Percentiles rank a stretch among this genome's conserved stretches.
Evolutionary conservation across 2,797 vertebrate genomes (phyloP).

Genomic region (Lateolabrax maculatus): DNA sequence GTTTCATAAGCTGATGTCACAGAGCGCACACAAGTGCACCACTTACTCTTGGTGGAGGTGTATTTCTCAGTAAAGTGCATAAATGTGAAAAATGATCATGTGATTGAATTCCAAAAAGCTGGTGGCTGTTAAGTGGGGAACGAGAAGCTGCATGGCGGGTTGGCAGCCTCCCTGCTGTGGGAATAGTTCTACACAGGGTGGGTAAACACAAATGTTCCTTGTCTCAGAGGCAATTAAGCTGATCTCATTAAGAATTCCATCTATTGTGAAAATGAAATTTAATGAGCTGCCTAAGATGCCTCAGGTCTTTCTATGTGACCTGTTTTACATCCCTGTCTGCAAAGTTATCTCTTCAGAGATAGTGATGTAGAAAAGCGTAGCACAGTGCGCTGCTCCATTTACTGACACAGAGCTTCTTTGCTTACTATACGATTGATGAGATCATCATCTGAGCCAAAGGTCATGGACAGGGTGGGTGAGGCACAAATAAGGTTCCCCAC

Average conservation of each 20-base stretch:
- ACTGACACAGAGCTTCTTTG: background rate
- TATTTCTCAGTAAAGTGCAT: constrained; percentile 26
- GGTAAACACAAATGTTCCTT: constrained; percentile 54
- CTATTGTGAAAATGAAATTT: constrained; percentile 45
- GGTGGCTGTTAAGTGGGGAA: constrained; percentile 20
- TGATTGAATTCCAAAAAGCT: constrained; percentile 31
- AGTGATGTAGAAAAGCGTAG: background rate
- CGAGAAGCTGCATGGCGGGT: constrained; percentile 22
- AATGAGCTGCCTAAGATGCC: constrained; percentile 63
- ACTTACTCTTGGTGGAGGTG: background rate
- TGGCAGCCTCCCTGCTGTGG: constrained; percentile 37
- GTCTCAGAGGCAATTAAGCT: constrained; percentile 52
- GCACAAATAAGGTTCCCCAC: constrained; percentile 51
- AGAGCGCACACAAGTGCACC: background rate
- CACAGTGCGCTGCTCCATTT: background rate
- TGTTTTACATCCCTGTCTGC: constrained; percentile 36
- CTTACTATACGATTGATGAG: constrained; percentile 35
- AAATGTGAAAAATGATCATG: constrained; percentile 15
- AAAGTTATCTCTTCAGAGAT: constrained; percentile 30
- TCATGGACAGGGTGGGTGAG: constrained; percentile 33
- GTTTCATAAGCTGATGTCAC: constrained; percentile 2
- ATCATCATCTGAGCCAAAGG: constrained; percentile 56
- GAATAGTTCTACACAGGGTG: constrained; percentile 30
- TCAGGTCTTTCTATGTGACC: constrained; percentile 41
- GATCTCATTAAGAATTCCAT: constrained; percentile 62